Conservation (phyloP, 2,113 vertebrate species). For the Bombycilla garrulus region DNA sequence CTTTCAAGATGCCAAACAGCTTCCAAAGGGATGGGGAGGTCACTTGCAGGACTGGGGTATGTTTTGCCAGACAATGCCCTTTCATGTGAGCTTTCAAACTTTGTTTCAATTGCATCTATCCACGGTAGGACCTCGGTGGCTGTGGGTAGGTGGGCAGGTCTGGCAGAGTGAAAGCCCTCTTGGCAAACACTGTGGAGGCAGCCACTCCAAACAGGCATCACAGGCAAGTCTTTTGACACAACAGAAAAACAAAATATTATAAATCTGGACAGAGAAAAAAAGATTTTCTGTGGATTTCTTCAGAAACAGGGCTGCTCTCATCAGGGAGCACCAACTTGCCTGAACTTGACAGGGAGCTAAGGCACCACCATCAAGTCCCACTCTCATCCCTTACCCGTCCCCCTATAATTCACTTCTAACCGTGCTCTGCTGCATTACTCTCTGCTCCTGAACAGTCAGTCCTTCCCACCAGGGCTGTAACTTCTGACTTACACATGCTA, state of each 20-base stretch:
- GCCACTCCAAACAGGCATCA: not conserved
- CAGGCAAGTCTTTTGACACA: not conserved
- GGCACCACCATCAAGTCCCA: not conserved
- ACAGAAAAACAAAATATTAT: not conserved
- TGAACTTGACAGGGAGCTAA: not conserved
- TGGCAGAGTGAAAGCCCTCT: not conserved
- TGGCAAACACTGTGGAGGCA: not conserved
- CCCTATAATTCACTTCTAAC: not conserved
- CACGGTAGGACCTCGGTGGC: rapidly evolving
- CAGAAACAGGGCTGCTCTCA: not conserved
- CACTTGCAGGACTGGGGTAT: not conserved
- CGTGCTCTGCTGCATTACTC: not conserved
- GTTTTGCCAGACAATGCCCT: rapidly evolving
- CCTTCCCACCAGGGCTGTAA: not conserved
- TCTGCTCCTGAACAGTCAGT: not conserved
- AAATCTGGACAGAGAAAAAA: not conserved
- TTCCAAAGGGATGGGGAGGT: not conserved
- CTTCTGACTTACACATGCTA: not conserved
- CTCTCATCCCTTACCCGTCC: not conserved
- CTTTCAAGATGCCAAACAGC: not conserved
- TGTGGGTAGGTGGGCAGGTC: rapidly evolving
- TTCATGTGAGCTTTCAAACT: not conserved
- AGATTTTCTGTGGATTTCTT: not conserved
- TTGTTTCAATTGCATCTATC: not conserved
- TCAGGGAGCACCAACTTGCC: not conserved